Conservation (phyloP, 2,797 vertebrate genomes). For the Novumbra hubbsi region DNA sequence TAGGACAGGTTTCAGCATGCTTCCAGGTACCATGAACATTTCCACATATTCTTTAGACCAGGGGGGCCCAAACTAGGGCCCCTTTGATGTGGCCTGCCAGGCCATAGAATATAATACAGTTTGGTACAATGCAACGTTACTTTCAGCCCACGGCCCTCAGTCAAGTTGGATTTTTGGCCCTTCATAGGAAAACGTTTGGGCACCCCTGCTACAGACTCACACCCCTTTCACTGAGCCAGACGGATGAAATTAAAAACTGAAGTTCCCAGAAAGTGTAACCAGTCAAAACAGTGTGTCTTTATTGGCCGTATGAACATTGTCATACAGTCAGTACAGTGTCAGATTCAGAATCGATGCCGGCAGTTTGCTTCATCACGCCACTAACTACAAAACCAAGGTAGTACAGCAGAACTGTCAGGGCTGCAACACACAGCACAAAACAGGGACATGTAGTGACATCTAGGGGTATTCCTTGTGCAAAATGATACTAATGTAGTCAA, state of each 20-base stretch:
- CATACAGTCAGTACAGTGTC: conserved; percentile 50
- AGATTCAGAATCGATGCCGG: conserved; percentile 37
- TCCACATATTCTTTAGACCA: no score
- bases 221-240: not conserved
- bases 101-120: no score
- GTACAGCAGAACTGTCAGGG: conserved; percentile 21
- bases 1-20: no score
- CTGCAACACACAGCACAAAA: conserved; percentile 44
- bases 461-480: not conserved
- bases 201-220: no score
- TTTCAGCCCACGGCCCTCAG: no score
- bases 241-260: not conserved
- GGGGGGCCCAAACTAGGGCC: no score
- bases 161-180: no score
- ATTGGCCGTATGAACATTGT: conserved; percentile 75
- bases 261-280: not conserved
- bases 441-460: conserved; percentile 16
- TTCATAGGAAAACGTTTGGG: no score
- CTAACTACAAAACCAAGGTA: not conserved
- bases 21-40: no score
- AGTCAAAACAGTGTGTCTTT: conserved; percentile 58
- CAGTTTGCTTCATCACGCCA: not conserved
- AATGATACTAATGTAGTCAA: conserved; percentile 5
- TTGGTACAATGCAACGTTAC: no score
- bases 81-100: no score